Base-by-base conservation (phyloP, 2,888 invertebrate genomes). In the Nycteola revayana region DNA sequence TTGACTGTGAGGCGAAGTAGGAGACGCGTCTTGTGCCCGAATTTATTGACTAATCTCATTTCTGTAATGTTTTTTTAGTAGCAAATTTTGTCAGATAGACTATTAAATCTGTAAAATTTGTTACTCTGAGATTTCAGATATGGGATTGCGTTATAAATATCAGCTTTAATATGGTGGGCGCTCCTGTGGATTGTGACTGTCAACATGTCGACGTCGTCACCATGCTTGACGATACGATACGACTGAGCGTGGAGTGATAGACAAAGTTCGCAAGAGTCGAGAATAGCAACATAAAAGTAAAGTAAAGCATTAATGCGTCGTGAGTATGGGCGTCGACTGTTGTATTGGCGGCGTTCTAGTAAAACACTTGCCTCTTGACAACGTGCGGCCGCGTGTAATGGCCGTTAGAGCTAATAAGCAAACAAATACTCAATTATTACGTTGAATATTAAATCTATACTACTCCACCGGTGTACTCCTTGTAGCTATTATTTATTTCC, bases 291-390 rank as follows among this genome's bases (percentile, higher is more conserved):
- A 72, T 75, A 74, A 80, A 76, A 73, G 75, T 62, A 67, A 74
- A 83, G 79, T 79, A 69, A 89, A 90, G 89, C 89, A 87, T 90
- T 89, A 89, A 86, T 87, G 89, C 89, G 78, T 81, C 78, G 75
- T 81, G 81, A 76, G 75, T 81, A 82, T 83, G 76, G 80, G 75
- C 84, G 86, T 85, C 83, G 86, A 82, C 80, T 70, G 75, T 74
- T 71, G 74, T 71, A 60, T 68, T 73, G 78, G 76, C 69, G 75
- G 75, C 83, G 75, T 78, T 81, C 81, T 89, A 90, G 82, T 88
- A 89, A 85, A 89, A 89, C 71, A 90, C 89, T 88, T 90, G 89
- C 89, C 89, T 90, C 89, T 89, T 90, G 78, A 89, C 79, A 76
- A 88, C 80, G 77, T 88, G 75, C 71, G 88, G 83, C 81, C 89